Base-by-base conservation (phyloP, 2,888 invertebrate species). In the Spisula subtruncata region DNA sequence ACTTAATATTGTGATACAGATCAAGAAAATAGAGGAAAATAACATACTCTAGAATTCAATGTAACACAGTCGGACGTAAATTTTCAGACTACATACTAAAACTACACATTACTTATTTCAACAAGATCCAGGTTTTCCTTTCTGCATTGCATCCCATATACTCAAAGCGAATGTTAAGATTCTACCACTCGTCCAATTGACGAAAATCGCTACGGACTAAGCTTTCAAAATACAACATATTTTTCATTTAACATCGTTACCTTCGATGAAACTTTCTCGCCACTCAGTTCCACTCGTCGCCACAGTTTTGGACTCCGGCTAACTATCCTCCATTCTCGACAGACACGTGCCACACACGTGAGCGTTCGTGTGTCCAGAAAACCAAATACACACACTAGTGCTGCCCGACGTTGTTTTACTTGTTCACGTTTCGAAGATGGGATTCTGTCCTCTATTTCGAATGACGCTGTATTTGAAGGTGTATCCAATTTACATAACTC, bases 271-370 rank as follows among this genome's bases (percentile, higher is more conserved):
- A 96, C 92, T 82, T 94, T 91, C 25, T 93, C 92, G 48, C 95
- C 92, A 66, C 89, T 92, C 8, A 96, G 88, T 18, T 87, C 88
- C n/a, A 96, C 94, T 18, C 90, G 84, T 89, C 93, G 94, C 96
- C 96, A 96, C 16, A 96, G 93, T 41, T 94, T 93, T 16, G 96
- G 95, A 83, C 96, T 95, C 29, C 95, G 88, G 81, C 95, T 95
- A 79, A 96, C 94, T 16, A 94, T 93, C 12, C 94, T 92, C 96
- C 96, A 96, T 86, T 96, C 96, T n/a, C 93, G 93, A 90, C 96
- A 95, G 25, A 96, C 96, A 82, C 89, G 91, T 16, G 96, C 92
- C 54, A 94, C 93, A 10, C 89, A 89, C 46, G 94, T 86, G 41
- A 96, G 91, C 4, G 95, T 93, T 29, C 88, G 85, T 8, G 95